Evolutionary conservation across 2,888 invertebrate species (phyloP), one percentile per base, ranked within the genome.

Genomic region (Pogonocherus hispidulus): DNA sequence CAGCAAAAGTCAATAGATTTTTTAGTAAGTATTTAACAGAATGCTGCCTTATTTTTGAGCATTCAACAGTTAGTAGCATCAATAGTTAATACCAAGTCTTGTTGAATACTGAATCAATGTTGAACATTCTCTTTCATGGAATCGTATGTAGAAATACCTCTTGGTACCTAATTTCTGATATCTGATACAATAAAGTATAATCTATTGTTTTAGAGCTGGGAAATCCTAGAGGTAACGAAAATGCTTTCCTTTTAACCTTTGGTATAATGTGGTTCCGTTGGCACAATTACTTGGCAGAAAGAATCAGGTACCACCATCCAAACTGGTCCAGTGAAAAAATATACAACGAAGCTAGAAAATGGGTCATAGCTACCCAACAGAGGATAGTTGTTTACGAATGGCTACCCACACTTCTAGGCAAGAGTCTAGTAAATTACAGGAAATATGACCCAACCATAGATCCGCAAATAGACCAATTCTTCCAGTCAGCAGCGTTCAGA

Each of bases 401-500:
- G 88, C 79, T 89, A 44, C 86, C 86, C 3, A 76, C 83, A 52
- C 87, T 87, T 84, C 71, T 88, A 2, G 84, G 84, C 0, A 74
- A 77, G 20, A 23, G 27, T 9, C 47, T 82, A 0, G 51, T 69
- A 22, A 11, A 64, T 41, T 81, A 83, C 72, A 55, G 73, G 82
- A 86, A 84, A 57, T 90, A 90, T 78, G 84, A 89, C 75, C 86
- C 88, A 1, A 84, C 83, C 64, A 80, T 88, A 37, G 87, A 90
- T 80, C 90, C 90, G 3, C 89, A 89, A 78, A 88, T 90, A 44
- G 88, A 88, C 64, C 89, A 90, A 71, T 88, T 89, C 72, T 90
- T 90, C 74, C 89, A 90, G 82, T 82, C 88, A 5, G 89, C 89
- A 4, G 90, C 90, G 2, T 90, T 90, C 85, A 83, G 90, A 71